Evolutionary conservation across 2,113 vertebrate species (phyloP).

Genomic region (Copsychus sechellarum): DNA sequence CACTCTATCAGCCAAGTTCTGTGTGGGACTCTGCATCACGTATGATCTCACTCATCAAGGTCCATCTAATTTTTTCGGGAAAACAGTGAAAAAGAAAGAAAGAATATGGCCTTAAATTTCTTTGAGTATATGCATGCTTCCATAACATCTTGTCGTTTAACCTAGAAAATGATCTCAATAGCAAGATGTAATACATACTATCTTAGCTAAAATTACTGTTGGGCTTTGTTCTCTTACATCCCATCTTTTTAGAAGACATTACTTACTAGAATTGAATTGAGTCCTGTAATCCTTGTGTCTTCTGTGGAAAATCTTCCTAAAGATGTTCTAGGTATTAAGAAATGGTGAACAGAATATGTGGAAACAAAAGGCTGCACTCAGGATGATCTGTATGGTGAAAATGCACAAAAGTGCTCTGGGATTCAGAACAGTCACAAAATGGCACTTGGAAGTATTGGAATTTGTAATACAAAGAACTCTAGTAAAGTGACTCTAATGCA

Average conservation of each 20-base stretch:
- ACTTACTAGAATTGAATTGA: background rate
- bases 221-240: background rate
- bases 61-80: background rate
- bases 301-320: background rate
- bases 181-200: background rate
- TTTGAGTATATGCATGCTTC: background rate
- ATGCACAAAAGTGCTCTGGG: background rate
- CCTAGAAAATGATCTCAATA: background rate
- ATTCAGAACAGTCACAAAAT: background rate
- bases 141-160: background rate
- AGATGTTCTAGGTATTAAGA: background rate
- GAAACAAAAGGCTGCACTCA: background rate
- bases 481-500: background rate
- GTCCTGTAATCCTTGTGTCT: background rate
- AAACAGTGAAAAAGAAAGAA: background rate
- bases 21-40: background rate
- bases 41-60: background rate
- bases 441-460: background rate
- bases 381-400: background rate
- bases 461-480: background rate
- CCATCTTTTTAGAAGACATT: background rate
- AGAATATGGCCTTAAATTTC: background rate
- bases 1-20: fast-evolving
- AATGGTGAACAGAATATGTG: background rate
- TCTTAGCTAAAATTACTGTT: background rate